These are phyloP conservation scores for Ammodytes marinus DNA, from an alignment of 2,113 vertebrate genomes.

Conservation along the genomic window DNA sequence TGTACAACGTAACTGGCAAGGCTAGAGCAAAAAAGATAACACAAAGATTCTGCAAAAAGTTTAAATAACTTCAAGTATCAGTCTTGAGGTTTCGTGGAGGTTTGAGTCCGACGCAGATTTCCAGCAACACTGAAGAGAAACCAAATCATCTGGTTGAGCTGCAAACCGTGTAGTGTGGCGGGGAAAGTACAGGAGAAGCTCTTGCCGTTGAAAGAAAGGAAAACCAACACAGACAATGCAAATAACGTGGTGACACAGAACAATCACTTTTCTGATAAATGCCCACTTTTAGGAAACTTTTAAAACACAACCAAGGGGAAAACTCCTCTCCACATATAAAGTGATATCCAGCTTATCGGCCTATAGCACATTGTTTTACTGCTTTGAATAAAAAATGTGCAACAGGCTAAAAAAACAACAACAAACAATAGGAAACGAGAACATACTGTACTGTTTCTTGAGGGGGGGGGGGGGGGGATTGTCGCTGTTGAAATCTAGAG, in stretches of 20 bases:
- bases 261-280: conserved; percentile 67
- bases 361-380: conserved; percentile 53
- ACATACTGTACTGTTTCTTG: conserved; percentile 14
- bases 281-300: conserved; percentile 52
- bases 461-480: background rate
- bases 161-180: conserved; percentile 59
- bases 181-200: conserved; percentile 41
- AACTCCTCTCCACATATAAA: conserved; percentile 53
- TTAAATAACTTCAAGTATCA: conserved; percentile 82
- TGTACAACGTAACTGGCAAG: conserved; percentile 79
- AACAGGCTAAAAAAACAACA: conserved; percentile 48
- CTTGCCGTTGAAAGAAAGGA: conserved; percentile 33
- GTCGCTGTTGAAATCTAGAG: conserved; percentile 13
- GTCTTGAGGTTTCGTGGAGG: conserved; percentile 75
- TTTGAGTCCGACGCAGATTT: conserved; percentile 61
- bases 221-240: conserved; percentile 55
- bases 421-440: conserved; percentile 29
- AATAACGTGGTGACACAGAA: conserved; percentile 57
- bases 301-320: conserved; percentile 46
- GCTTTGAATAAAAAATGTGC: conserved; percentile 63
- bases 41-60: conserved; percentile 58
- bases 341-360: conserved; percentile 71
- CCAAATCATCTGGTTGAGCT: conserved; percentile 50
- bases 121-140: conserved; percentile 41
- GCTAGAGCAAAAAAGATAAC: conserved; percentile 65